Base-by-base conservation (phyloP, 2,113 vertebrate genomes). In the Odontesthes bonariensis region DNA sequence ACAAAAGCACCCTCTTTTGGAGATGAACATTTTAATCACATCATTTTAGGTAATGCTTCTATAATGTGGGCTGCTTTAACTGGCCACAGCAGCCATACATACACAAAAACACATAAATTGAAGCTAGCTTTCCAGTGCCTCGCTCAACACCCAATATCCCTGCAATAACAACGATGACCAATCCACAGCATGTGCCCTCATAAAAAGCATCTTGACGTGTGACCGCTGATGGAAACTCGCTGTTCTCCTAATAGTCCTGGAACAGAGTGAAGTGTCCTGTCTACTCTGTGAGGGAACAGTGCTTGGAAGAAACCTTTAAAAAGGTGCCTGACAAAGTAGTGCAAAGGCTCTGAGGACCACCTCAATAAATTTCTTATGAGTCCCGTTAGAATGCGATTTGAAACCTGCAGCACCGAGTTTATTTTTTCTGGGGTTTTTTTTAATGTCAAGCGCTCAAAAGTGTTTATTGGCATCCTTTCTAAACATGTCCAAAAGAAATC, bases 161-260 rank as follows among this genome's bases (percentile, higher is more conserved):
- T 75, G 32, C 54, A 87, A 81, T 88, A 88, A 88, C 64, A 74
- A 53, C n/a, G 51, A 66, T 81, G 83, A 86, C 81, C 75, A 85
- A 73, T 76, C 73, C 79, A 44, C 64, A 86, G 73, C 79, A 75
- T 77, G 64, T 67, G 75, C 60, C 52, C 65, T 84, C 76, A 74
- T 84, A 86, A 89, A 89, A 83, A 81, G 76, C 69, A 66, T 75
- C 81, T 75, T 72, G 82, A 83, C 56, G 68, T 86, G 85, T 59
- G 76, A 79, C 86, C 72, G 74, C 77, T 77, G 68, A 82, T 91
- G 91, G 86, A 92, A 93, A 93, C 68, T 89, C 42, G 77, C 66
- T 75, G 35, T 84, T 69, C 75, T 81, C 49, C 73, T 75, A 77
- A 66, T 60, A 77, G 82, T 73, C 59, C 73, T 69, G 69, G 70